These are phyloP conservation scores for Melinopterus prodromus DNA, from an alignment of 2,888 invertebrate species.

Conservation along the genomic window DNA sequence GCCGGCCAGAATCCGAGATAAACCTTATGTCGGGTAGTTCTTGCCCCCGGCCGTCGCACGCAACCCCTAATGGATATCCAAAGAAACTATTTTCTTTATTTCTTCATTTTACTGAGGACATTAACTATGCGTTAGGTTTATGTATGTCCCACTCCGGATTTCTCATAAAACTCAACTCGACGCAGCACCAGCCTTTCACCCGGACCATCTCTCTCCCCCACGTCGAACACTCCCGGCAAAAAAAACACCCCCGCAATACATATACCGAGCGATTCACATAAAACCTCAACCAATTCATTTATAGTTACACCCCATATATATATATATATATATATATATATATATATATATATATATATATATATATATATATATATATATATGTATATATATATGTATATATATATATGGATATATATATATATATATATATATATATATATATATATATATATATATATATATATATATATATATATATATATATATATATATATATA, in stretches of 20 bases:
- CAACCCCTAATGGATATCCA: constrained; percentile 48
- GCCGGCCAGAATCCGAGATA: constrained; percentile 49
- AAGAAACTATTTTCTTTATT: constrained; percentile 44
- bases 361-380: no score
- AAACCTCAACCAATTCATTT: not conserved
- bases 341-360: no score
- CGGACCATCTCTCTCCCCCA: not conserved
- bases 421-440: no score
- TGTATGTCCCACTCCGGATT: constrained; percentile 23
- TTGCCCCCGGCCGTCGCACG: constrained; percentile 42
- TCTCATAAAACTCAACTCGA: not conserved
- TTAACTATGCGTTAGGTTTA: constrained; percentile 33
- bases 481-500: no score
- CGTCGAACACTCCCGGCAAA: not conserved
- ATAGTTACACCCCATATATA: no score
- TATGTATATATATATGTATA: no score
- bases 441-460: no score
- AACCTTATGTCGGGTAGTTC: constrained; percentile 47
- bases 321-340: no score
- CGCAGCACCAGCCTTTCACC: not conserved
- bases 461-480: no score
- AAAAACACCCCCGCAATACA: constrained; percentile 20
- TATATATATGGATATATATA: no score
- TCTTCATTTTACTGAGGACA: constrained; percentile 40
- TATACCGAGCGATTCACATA: not conserved